These are phyloP conservation scores for Bedellia somnulentella DNA, from an alignment of 2,888 invertebrate genomes.

Conservation along the genomic window DNA sequence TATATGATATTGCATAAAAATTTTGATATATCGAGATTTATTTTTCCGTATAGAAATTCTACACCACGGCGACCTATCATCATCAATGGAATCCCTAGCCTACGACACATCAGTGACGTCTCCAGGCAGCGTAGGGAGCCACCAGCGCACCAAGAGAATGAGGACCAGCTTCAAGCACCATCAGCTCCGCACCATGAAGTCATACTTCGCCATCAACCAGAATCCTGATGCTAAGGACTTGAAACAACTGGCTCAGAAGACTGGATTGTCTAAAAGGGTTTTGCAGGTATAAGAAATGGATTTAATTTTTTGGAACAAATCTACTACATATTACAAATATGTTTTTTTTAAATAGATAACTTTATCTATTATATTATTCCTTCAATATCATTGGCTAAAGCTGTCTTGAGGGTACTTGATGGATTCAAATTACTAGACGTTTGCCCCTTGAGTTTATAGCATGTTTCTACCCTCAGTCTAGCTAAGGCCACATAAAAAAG, in stretches of 20 bases:
- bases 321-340: too few species aligned
- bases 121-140: conserved; percentile 64
- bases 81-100: conserved; percentile 75
- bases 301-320: too few species aligned
- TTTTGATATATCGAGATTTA: conserved; percentile 2
- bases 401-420: too few species aligned
- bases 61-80: conserved; percentile 72
- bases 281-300: conserved; percentile 87
- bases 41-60: conserved; percentile 65
- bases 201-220: conserved; percentile 98
- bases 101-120: conserved; percentile 75
- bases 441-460: too few species aligned
- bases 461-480: too few species aligned
- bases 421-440: too few species aligned
- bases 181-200: conserved; percentile 98
- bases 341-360: too few species aligned
- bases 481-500: too few species aligned
- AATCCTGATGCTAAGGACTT: conserved; percentile 99
- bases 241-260: conserved; percentile 97
- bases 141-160: conserved; percentile 90
- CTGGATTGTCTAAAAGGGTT: conserved; percentile 95
- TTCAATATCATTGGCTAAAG: too few species aligned
- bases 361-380: too few species aligned
- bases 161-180: conserved; percentile 99
- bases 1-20: conserved; percentile 9